These are phyloP conservation scores for Callosobruchus maculatus DNA, from an alignment of 2,888 invertebrate species.

Conservation along the genomic window DNA sequence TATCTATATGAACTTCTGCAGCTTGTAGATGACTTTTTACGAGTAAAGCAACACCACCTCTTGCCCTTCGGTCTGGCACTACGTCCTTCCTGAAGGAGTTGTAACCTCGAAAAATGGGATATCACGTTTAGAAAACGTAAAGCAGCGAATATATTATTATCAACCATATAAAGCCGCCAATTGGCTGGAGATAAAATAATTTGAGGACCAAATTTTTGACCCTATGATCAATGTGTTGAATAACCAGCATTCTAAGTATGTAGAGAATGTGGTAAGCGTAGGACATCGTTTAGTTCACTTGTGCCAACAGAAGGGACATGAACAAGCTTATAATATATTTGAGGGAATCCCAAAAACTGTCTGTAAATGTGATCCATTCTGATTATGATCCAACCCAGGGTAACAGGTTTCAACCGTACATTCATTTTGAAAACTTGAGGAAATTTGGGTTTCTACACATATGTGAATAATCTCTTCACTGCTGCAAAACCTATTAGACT, in stretches of 20 bases:
- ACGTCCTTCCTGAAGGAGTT: too few species aligned
- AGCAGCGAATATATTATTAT: constrained; percentile 52
- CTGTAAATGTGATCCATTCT: constrained; percentile 64
- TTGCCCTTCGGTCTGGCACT: too few species aligned
- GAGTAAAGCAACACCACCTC: too few species aligned
- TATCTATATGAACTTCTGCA: too few species aligned
- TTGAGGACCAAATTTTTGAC: constrained; percentile 66
- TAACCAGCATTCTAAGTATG: constrained; percentile 65
- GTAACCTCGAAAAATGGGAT: constrained; percentile 50
- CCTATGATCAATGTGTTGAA: constrained; percentile 74
- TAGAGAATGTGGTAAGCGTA: constrained; percentile 68
- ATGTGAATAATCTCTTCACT: constrained; percentile 62
- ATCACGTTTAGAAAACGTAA: constrained; percentile 33
- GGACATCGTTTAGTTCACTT: constrained; percentile 82
- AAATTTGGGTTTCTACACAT: constrained; percentile 67
- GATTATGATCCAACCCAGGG: constrained; percentile 38
- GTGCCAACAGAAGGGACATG: constrained; percentile 76
- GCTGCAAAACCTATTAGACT: constrained; percentile 68
- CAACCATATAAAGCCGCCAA: constrained; percentile 62
- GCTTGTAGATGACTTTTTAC: too few species aligned
- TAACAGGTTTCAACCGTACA: constrained; percentile 37
- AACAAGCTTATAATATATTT: constrained; percentile 64
- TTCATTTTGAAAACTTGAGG: constrained; percentile 55
- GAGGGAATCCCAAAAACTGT: constrained; percentile 53
- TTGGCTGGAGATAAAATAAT: constrained; percentile 74